phyloP scores from a whole-genome alignment of 2,888 invertebrate species.

The Choreutis nemorana region DNA sequence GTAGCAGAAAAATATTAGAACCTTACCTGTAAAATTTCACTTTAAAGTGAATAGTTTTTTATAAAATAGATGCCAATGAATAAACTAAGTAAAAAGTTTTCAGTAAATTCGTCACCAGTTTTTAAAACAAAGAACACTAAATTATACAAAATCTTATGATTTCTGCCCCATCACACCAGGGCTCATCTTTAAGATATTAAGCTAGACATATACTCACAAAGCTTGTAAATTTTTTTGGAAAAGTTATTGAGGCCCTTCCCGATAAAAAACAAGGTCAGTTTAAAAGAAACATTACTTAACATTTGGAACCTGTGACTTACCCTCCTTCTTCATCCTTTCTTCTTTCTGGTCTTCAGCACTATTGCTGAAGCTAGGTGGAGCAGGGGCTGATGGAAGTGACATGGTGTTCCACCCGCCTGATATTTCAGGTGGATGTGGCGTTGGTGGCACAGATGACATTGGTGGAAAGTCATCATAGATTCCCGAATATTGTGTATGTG shows the following conservation, averaged over 20 bases:
- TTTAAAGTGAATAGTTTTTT: constrained; percentile 13
- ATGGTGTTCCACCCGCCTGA: constrained; percentile 51
- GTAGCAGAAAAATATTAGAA: too few species aligned
- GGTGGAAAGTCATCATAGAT: constrained; percentile 51
- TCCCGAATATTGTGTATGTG: constrained; percentile 30
- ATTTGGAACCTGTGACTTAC: constrained; percentile 23
- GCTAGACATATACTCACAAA: constrained; percentile 1
- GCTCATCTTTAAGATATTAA: constrained; percentile 6
- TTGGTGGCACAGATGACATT: constrained; percentile 17
- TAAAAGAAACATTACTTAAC: neutral
- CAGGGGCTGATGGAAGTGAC: constrained; percentile 30
- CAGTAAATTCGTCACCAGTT: constrained; percentile 4
- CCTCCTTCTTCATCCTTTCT: constrained; percentile 64
- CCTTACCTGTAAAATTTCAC: too few species aligned
- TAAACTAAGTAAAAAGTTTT: constrained; percentile 8
- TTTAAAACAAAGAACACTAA: constrained; percentile 2
- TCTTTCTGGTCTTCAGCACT: constrained; percentile 54
- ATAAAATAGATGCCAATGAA: constrained; percentile 16
- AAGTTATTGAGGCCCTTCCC: too few species aligned
- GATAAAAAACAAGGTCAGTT: too few species aligned
- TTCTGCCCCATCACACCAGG: constrained; percentile 5
- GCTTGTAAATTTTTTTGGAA: neutral
- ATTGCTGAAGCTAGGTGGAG: constrained; percentile 24
- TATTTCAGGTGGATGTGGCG: constrained; percentile 23
- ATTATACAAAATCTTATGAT: constrained; percentile 5